Percentiles rank a stretch among this genome's conserved stretches.
These are phyloP conservation scores for Macroteleia sp. DNA, from an alignment of 2,888 invertebrate species.

Conservation along the genomic window DNA sequence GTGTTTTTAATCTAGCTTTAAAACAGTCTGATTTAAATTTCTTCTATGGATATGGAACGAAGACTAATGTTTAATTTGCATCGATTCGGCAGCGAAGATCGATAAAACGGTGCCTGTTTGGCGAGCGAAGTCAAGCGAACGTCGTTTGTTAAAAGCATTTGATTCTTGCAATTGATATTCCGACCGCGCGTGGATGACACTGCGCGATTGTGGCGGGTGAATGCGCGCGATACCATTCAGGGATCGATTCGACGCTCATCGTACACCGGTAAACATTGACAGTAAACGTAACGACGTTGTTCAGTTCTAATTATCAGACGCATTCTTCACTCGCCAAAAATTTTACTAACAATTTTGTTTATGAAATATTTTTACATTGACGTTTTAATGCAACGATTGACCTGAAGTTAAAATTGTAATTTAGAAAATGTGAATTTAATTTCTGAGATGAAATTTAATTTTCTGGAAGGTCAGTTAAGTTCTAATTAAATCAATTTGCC, in stretches of 20 bases:
- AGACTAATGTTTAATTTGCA: constrained; percentile 61
- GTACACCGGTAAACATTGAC: constrained; percentile 57
- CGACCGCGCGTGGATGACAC: constrained; percentile 72
- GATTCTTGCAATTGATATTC: constrained; percentile 76
- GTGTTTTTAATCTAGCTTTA: too few species aligned
- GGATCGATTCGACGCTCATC: constrained; percentile 75
- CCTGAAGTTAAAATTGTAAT: too few species aligned
- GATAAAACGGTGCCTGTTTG: constrained; percentile 52
- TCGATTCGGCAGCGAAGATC: constrained; percentile 63
- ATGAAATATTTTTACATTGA: too few species aligned
- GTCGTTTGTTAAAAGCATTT: constrained; percentile 74
- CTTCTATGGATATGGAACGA: too few species aligned
- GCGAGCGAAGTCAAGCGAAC: constrained; percentile 66
- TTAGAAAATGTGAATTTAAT: too few species aligned
- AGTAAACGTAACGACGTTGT: constrained; percentile 46
- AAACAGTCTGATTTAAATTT: too few species aligned
- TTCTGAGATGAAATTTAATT: too few species aligned
- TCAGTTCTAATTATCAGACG: constrained; percentile 22
- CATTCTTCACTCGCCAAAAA: too few species aligned
- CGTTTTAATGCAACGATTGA: too few species aligned
- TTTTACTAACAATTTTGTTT: too few species aligned
- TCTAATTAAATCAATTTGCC: too few species aligned
- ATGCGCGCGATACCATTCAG: constrained; percentile 56
- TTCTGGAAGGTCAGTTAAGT: too few species aligned
- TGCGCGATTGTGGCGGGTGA: constrained; percentile 62